These are phyloP conservation scores for Leuciscus idus DNA, from an alignment of 2,113 vertebrate species.

Conservation along the genomic window DNA sequence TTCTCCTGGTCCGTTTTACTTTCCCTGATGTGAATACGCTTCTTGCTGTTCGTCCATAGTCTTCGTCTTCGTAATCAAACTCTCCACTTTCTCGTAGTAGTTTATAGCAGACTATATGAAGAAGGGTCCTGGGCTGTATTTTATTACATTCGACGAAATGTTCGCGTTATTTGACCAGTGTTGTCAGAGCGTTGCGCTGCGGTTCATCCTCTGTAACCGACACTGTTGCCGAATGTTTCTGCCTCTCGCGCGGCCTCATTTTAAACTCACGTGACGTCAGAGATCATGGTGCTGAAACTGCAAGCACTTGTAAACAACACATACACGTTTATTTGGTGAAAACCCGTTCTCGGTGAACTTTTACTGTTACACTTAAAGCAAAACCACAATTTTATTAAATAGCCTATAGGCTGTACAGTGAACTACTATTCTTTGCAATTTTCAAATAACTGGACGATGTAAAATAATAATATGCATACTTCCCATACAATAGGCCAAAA, in stretches of 20 bases:
- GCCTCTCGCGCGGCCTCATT: constrained; percentile 76
- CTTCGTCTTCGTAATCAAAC: constrained; percentile 7
- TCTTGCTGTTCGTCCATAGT: not conserved
- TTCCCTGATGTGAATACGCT: not conserved
- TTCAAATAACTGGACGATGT: not conserved
- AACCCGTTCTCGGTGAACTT: not conserved
- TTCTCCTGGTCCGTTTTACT: constrained; percentile 9
- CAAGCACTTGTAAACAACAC: constrained; percentile 18
- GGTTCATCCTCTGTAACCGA: constrained; percentile 1
- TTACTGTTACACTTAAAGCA: not conserved
- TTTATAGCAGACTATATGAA: not conserved
- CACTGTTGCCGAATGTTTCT: constrained; percentile 56
- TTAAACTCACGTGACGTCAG: constrained; percentile 81
- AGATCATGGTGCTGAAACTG: constrained; percentile 55
- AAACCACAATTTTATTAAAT: not conserved
- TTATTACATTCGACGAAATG: not conserved
- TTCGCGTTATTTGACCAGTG: not conserved
- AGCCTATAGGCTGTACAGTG: too few relatives aligned
- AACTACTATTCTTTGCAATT: too few relatives aligned
- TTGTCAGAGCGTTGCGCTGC: not conserved
- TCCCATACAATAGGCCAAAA: not conserved
- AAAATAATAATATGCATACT: not conserved
- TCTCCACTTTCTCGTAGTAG: not conserved
- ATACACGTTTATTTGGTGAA: not conserved
- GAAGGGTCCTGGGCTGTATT: not conserved